These are phyloP conservation scores for Mus caroli DNA, from an alignment of 2,797 vertebrate genomes.

Conservation along the genomic window DNA sequence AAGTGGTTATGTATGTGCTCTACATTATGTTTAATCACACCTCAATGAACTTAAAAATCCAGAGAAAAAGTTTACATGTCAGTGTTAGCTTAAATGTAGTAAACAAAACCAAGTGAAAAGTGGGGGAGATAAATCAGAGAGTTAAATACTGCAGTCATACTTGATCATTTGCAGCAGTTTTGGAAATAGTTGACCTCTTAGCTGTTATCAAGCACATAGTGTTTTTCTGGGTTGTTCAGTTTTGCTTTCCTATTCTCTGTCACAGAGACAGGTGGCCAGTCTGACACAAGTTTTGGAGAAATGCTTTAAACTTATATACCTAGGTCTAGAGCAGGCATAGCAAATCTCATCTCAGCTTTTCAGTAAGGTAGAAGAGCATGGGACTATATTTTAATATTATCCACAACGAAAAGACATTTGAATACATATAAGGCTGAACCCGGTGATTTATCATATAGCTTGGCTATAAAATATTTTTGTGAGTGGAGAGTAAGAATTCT, in stretches of 20 bases:
- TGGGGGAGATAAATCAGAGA: accelerated
- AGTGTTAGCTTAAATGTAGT: neutral
- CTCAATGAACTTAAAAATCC: neutral
- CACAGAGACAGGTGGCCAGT: neutral
- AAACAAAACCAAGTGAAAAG: neutral
- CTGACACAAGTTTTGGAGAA: neutral
- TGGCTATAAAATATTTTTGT: neutral
- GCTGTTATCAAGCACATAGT: neutral
- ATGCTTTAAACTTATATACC: neutral
- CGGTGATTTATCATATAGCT: neutral
- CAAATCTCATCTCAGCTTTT: neutral
- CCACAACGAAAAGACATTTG: neutral
- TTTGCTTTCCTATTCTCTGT: neutral
- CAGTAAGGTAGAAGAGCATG: neutral
- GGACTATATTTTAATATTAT: neutral
- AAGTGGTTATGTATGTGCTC: neutral
- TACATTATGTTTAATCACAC: neutral
- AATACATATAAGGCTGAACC: neutral
- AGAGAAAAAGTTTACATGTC: neutral
- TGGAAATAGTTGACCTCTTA: neutral
- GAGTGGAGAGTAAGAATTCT: neutral
- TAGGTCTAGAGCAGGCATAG: neutral
- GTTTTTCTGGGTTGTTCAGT: neutral
- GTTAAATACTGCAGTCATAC: neutral
- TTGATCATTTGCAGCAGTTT: neutral